A percentile compares a stretch with the other conserved stretches of the same genome.
phyloP scores from a whole-genome alignment of 2,888 invertebrate species.

The Pandemis corylana region DNA sequence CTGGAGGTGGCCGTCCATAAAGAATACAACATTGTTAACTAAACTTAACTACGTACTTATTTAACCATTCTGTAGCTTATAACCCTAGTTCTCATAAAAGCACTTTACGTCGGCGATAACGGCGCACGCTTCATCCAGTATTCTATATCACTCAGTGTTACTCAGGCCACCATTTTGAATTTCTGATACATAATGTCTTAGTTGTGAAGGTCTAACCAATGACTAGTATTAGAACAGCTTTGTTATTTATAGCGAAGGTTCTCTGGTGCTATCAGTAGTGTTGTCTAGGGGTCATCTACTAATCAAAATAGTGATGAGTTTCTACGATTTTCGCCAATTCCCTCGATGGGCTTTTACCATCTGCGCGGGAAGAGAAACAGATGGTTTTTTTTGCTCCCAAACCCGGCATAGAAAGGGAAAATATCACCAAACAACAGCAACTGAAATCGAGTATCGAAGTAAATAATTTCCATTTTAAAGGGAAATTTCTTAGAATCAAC shows the following conservation, averaged over 20 bases:
- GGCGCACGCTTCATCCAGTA: constrained; percentile 30
- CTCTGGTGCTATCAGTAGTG: no score
- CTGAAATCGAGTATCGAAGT: no score
- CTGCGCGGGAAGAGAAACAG: no score
- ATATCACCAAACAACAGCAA: no score
- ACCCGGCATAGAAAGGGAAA: no score
- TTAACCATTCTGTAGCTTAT: constrained; percentile 21
- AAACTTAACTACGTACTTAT: constrained; percentile 19
- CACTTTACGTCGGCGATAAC: constrained; percentile 38
- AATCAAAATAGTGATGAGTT: no score
- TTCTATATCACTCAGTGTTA: constrained; percentile 36
- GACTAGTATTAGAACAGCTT: not conserved
- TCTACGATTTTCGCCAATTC: no score
- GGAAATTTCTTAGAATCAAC: constrained; percentile 12
- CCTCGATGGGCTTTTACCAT: no score
- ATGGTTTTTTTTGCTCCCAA: no score
- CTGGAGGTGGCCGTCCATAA: not conserved
- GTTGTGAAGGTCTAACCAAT: not conserved
- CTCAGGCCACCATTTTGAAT: constrained; percentile 36
- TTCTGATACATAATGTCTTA: constrained; percentile 12
- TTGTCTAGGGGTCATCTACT: no score
- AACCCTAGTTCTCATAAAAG: constrained; percentile 35
- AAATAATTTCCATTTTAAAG: constrained; percentile 16
- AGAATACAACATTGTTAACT: constrained; percentile 31
- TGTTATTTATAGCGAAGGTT: not conserved